These are phyloP conservation scores for Brassicogethes aeneus DNA, from an alignment of 2,888 invertebrate species.

Conservation along the genomic window DNA sequence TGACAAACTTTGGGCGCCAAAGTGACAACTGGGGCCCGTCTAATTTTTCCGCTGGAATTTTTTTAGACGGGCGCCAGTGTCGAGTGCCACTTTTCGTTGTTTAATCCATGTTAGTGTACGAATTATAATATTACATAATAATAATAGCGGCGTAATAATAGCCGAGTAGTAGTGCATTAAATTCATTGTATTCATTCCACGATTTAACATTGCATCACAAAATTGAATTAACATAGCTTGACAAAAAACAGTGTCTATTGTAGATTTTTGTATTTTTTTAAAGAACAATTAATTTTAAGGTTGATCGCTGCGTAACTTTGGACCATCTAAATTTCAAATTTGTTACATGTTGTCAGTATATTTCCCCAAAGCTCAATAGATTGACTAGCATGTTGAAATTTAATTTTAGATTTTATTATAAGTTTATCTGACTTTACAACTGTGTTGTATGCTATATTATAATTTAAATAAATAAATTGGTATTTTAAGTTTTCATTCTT, in stretches of 20 bases:
- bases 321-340: constrained; percentile 28
- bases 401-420: constrained; percentile 37
- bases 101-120: constrained; percentile 38
- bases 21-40: constrained; percentile 1
- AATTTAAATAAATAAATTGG: constrained; percentile 40
- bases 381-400: constrained; percentile 30
- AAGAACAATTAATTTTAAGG: constrained; percentile 32
- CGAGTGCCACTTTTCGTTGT: neutral
- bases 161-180: constrained; percentile 36
- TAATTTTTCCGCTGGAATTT: constrained; percentile 2
- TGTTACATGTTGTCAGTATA: constrained; percentile 24
- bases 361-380: constrained; percentile 28
- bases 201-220: constrained; percentile 32
- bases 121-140: constrained; percentile 33
- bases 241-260: constrained; percentile 24
- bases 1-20: constrained; percentile 26
- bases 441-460: constrained; percentile 43
- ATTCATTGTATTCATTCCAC: constrained; percentile 40
- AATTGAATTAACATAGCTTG: constrained; percentile 32
- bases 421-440: constrained; percentile 36
- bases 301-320: constrained; percentile 22
- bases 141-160: constrained; percentile 32
- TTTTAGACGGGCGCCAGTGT: constrained; percentile 1
- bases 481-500: constrained; percentile 39
- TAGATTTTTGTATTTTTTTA: constrained; percentile 44